phyloP scores from a whole-genome alignment of 2,113 vertebrate species.

The Equus przewalskii region DNA sequence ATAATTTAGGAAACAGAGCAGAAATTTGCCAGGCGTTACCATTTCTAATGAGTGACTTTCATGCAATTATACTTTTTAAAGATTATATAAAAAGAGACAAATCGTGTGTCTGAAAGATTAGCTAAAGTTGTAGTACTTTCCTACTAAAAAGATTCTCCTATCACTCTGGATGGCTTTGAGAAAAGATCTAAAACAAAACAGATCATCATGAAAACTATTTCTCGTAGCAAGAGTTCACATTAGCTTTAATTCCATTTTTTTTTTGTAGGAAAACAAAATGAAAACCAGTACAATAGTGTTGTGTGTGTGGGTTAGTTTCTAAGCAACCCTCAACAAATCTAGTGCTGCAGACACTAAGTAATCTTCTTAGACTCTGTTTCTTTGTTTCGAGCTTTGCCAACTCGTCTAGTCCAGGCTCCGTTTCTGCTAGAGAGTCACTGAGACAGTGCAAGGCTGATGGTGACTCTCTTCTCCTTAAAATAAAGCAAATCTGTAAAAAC shows the following conservation, averaged over 20 bases:
- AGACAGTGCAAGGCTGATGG: not conserved
- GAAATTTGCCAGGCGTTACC: not conserved
- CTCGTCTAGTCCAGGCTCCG: not conserved
- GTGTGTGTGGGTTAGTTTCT: not conserved
- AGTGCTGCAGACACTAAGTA: not conserved
- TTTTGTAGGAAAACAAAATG: not conserved
- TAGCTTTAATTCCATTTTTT: not conserved
- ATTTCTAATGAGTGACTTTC: not conserved
- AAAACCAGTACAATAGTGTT: not conserved
- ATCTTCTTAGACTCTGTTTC: not conserved
- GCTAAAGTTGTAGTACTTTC: not conserved
- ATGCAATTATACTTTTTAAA: not conserved
- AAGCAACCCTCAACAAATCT: not conserved
- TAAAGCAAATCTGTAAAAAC: not conserved
- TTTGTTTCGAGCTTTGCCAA: not conserved
- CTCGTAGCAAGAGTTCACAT: not conserved
- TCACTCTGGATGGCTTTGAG: not conserved
- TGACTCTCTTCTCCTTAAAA: not conserved
- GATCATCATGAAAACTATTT: not conserved
- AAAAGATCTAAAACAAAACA: not conserved
- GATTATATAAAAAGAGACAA: constrained; percentile 24
- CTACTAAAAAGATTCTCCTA: not conserved
- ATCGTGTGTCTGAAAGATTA: not conserved
- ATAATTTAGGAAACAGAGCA: not conserved
- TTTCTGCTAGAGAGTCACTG: not conserved